Conservation (phyloP, 1,140 invertebrate genomes). For the Cherax destructor region DNA sequence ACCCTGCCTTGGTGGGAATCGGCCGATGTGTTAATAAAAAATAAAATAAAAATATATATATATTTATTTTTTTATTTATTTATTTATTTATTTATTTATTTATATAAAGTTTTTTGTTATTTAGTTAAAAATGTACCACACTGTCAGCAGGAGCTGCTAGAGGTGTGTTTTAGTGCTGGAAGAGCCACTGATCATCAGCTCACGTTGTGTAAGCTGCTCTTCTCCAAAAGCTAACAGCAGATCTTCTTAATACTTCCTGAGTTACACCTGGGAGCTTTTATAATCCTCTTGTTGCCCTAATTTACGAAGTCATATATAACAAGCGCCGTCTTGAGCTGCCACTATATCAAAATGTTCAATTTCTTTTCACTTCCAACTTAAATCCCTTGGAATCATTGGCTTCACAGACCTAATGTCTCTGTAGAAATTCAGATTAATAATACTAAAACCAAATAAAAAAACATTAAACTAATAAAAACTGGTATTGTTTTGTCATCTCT, state of each 20-base stretch:
- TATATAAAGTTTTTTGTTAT: no score
- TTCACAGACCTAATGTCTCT: no score
- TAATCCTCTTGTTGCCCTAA: slow-evolving; percentile 12
- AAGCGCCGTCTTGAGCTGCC: background rate
- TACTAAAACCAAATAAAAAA: no score
- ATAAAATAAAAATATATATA: no score
- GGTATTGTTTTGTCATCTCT: no score
- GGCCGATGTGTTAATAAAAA: no score
- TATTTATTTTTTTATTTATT: no score
- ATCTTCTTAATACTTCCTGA: slow-evolving; percentile 4
- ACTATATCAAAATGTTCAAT: background rate
- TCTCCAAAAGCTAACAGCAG: background rate
- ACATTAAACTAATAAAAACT: no score
- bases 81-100: no score
- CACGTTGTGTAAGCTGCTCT: background rate
- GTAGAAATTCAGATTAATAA: no score
- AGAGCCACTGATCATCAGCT: background rate
- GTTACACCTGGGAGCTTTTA: background rate
- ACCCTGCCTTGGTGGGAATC: no score
- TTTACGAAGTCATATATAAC: background rate
- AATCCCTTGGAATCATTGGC: no score
- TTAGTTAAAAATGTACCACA: background rate
- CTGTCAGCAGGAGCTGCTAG: background rate
- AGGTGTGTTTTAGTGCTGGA: background rate
- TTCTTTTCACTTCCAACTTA: background rate